Conservation (phyloP, 2,797 vertebrate species). For the Enteromius fasciolatus region DNA sequence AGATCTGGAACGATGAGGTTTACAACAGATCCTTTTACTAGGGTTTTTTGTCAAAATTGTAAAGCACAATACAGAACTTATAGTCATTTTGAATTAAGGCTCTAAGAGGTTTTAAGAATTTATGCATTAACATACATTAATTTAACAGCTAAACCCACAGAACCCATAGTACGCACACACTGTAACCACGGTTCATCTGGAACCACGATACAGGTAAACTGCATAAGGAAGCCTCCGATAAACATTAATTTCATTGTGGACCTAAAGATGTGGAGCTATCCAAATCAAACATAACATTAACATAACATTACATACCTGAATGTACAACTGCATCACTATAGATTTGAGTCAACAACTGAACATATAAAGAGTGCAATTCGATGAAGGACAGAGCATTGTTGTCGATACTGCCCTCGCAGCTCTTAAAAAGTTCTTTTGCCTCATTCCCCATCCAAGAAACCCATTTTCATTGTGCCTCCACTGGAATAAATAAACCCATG, state of each 20-base stretch:
- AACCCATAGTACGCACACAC: not conserved
- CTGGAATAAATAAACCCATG: conserved; percentile 14
- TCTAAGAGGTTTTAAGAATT: not conserved
- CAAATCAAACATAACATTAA: conserved; percentile 41
- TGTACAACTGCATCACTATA: not conserved
- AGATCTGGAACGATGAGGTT: not conserved
- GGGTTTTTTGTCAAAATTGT: not conserved
- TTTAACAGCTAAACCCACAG: no score
- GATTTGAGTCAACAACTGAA: conserved; percentile 35
- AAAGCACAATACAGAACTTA: not conserved
- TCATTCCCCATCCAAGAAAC: not conserved
- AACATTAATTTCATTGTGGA: not conserved
- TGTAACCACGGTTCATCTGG: not conserved
- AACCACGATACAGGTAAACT: not conserved
- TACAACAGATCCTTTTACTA: not conserved
- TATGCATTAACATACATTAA: not conserved
- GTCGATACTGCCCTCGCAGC: not conserved
- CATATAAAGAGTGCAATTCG: conserved; percentile 23
- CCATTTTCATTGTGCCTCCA: conserved; percentile 29
- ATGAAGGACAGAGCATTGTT: not conserved
- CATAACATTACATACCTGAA: conserved; percentile 30
- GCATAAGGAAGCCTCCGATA: not conserved
- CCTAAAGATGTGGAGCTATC: not conserved
- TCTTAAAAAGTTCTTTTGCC: conserved; percentile 3
- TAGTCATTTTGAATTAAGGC: not conserved